A percentile compares a stretch with the other conserved stretches of the same genome.
Evolutionary conservation across 2,888 invertebrate genomes (phyloP).

Genomic region (Gymnosoma rotundatum): DNA sequence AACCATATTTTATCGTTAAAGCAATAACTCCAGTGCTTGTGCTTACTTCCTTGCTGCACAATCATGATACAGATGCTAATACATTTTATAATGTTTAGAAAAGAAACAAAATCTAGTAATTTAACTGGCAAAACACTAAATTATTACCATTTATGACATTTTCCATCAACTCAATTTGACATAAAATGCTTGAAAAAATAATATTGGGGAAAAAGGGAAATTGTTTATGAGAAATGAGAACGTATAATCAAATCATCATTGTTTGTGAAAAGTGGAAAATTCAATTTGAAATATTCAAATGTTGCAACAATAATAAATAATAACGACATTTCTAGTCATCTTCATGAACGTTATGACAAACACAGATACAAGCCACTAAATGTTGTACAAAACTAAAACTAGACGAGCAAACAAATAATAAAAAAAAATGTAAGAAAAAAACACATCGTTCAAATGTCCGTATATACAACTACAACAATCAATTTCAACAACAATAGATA

Average conservation of each 20-base stretch:
- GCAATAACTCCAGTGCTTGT: constrained; percentile 23
- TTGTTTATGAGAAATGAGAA: constrained; percentile 47
- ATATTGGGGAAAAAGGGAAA: constrained; percentile 42
- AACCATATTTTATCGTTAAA: constrained; percentile 17
- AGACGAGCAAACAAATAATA: constrained; percentile 22
- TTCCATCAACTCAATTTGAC: constrained; percentile 70
- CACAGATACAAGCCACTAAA: constrained; percentile 20
- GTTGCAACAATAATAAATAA: constrained; percentile 28
- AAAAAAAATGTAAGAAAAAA: constrained; percentile 22
- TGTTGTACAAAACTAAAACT: constrained; percentile 16
- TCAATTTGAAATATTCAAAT: constrained; percentile 67
- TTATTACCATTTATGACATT: constrained; percentile 66
- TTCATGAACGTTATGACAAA: constrained; percentile 16
- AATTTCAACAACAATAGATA: constrained; percentile 26
- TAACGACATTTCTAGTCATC: constrained; percentile 35
- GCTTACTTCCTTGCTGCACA: constrained; percentile 4
- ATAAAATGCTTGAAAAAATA: constrained; percentile 55
- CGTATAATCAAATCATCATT: constrained; percentile 68
- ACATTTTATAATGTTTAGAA: constrained; percentile 26
- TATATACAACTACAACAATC: constrained; percentile 31
- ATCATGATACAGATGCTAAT: background rate
- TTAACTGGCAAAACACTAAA: constrained; percentile 52
- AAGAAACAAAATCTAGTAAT: background rate
- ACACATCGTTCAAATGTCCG: constrained; percentile 53
- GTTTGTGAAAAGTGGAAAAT: constrained; percentile 66